A percentile compares a stretch with the other conserved stretches of the same genome.
Evolutionary conservation across 2,797 vertebrate genomes (phyloP).

Genomic region (Sphenodon punctatus): DNA sequence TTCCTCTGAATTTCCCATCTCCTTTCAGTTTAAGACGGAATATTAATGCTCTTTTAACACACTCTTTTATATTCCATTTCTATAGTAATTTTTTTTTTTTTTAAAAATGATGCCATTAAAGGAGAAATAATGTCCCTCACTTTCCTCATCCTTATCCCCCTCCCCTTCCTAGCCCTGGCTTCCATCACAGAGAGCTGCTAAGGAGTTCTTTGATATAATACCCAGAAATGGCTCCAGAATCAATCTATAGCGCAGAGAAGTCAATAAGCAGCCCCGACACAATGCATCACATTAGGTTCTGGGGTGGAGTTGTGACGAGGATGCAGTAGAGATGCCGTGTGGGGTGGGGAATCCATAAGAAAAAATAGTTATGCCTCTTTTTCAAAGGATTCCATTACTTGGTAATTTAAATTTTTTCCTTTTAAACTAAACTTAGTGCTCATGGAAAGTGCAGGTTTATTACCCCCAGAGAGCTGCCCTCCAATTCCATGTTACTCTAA

Average conservation of each 20-base stretch:
- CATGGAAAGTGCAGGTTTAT: background rate
- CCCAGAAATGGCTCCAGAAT: background rate
- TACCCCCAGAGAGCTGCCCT: too few species aligned
- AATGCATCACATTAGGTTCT: fast-evolving
- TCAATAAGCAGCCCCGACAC: background rate
- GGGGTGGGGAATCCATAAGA: background rate
- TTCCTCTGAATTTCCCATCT: slow-evolving; percentile 2
- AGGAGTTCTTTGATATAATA: background rate
- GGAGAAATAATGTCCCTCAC: background rate
- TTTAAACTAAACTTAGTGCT: too few species aligned
- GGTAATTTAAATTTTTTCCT: too few species aligned
- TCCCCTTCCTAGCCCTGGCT: background rate
- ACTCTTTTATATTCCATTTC: background rate
- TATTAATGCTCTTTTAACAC: slow-evolving; percentile 28
- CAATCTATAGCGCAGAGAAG: background rate
- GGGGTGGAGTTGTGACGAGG: background rate
- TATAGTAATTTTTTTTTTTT: background rate
- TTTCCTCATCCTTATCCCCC: background rate
- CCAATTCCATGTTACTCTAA: background rate
- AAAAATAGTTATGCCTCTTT: too few species aligned
- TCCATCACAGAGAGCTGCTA: background rate
- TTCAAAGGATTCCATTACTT: background rate
- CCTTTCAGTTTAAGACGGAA: slow-evolving; percentile 1
- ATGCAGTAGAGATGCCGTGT: background rate
- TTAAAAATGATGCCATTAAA: background rate